Conservation (phyloP, 2,113 vertebrate species). For the Jacana jacana region DNA sequence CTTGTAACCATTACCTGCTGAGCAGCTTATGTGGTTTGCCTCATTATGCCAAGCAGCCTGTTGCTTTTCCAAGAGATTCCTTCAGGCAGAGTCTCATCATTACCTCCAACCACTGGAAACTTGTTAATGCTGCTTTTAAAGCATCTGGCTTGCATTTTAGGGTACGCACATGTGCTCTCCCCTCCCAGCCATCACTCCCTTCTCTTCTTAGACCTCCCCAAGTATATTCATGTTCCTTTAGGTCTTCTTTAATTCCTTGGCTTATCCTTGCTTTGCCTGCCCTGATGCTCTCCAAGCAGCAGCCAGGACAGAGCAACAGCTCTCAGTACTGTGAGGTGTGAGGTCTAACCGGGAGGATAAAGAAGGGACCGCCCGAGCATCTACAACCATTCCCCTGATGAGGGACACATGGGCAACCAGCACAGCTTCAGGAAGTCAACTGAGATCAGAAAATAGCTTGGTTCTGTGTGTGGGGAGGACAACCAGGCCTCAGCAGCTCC, state of each 20-base stretch:
- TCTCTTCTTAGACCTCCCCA: background rate
- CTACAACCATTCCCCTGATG: background rate
- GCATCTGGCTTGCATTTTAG: background rate
- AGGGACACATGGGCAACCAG: background rate
- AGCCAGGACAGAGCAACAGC: background rate
- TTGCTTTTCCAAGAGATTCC: background rate
- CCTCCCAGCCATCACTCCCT: background rate
- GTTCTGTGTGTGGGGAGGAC: background rate
- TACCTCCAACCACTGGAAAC: background rate
- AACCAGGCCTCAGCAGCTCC: background rate
- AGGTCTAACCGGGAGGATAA: background rate
- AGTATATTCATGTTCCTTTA: background rate
- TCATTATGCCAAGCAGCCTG: accelerated
- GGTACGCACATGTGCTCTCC: background rate
- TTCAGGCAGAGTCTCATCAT: background rate
- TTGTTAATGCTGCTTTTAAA: background rate
- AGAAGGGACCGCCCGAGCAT: background rate
- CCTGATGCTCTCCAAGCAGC: background rate
- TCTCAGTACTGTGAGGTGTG: accelerated
- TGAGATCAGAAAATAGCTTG: background rate
- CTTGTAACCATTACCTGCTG: background rate
- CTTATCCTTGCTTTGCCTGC: background rate
- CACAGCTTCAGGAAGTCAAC: background rate
- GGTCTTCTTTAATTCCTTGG: background rate
- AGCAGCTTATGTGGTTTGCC: background rate